Base-by-base conservation (phyloP, 1,140 invertebrate genomes). In the Penaeus indicus region DNA sequence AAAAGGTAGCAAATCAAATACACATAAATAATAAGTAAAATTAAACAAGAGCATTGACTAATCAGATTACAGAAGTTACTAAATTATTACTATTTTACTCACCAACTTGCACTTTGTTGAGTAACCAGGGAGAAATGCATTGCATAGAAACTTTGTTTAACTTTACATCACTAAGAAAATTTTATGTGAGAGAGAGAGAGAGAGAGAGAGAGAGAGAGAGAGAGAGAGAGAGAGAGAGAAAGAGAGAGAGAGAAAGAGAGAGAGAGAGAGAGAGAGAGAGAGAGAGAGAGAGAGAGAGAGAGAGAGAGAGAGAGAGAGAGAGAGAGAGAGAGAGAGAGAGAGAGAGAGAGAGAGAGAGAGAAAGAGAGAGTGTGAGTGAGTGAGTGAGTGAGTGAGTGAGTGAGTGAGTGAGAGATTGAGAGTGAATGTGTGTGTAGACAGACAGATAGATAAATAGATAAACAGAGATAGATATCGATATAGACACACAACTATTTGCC, bases 351-450 rank as follows among this genome's bases (percentile, higher is more conserved):
- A 10, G 7, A n/a, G 47, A 7, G 22, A 42, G 42, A 22, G 25
- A 18, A 7, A 60, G 47, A 60, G 42, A 64, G 61, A 64, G 42
- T 84, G 42, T 84, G 42, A 64, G 42, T 84, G 47, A 69, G 47
- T 84, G 47, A 69, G 47, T 84, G 47, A 69, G 47, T 84, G 47
- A 69, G 62, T 84, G 47, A 69, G 47, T 84, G 47, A 69, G 47
- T 38, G 22, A 32, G 64, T 84, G 38, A 69, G 47, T 61, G 11
- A 13, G 61, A 62, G 62, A 13, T 16, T 18, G 38, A 62, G 62
- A 21, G 19, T 3, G 61, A 8, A 2, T 32, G 61, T 67, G 25
- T 67, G 4, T 67, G 63, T 67, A 3, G 1, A 3, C n/a, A 67
- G 19, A 67, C n/a, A 67, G 19, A 67, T 67, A 67, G 19, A 67